Conservation (phyloP, 1,140 invertebrate species). For the Microplitis mediator region DNA sequence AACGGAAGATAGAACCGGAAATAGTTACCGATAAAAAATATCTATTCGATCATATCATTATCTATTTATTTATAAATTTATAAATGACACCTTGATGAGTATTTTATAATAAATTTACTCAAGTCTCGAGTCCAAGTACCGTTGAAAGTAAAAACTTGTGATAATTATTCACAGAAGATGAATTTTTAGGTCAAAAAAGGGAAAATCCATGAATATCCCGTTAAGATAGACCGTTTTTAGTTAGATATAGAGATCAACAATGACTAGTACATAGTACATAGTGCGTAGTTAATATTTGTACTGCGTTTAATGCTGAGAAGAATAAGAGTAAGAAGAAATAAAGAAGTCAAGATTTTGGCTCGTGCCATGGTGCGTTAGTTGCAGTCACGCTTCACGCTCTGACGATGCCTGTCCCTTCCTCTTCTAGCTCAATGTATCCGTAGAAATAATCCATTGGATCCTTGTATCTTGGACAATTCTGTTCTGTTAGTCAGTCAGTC, state of each 20-base stretch:
- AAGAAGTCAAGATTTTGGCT: conserved; percentile 46
- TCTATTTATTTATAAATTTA: too few species aligned
- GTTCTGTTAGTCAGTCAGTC: conserved; percentile 30
- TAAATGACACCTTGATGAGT: too few species aligned
- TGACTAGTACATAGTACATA: not conserved
- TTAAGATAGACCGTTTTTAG: too few species aligned
- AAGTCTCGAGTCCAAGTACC: too few species aligned
- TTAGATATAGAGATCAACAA: too few species aligned
- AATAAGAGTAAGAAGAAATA: not conserved
- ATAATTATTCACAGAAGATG: too few species aligned
- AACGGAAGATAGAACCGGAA: conserved; percentile 26
- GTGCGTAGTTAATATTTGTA: not conserved
- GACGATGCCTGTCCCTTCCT: conserved; percentile 60
- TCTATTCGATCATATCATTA: not conserved
- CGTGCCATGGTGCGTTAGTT: conserved; percentile 53
- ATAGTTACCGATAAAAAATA: not conserved
- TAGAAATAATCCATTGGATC: conserved; percentile 36
- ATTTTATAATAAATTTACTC: too few species aligned
- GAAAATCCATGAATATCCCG: too few species aligned
- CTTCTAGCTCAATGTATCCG: conserved; percentile 39
- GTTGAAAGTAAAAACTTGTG: too few species aligned
- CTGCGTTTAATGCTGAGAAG: not conserved
- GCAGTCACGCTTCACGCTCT: conserved; percentile 59
- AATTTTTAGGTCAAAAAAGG: too few species aligned
- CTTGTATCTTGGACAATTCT: conserved; percentile 41